phyloP scores from a whole-genome alignment of 2,888 invertebrate species.

The Hemaris fuciformis region DNA sequence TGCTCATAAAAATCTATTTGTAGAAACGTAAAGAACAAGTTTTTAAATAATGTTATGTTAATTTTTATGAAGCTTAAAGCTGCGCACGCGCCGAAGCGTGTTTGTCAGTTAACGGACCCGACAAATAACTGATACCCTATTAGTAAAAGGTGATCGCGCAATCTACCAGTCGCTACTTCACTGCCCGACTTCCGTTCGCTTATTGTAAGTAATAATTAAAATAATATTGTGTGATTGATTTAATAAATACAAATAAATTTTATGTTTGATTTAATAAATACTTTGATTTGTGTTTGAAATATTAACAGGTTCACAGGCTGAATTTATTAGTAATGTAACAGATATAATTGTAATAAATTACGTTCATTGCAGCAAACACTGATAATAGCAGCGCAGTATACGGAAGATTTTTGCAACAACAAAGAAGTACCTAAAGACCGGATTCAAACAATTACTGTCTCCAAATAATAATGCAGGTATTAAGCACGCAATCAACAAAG shows the following conservation, averaged over 20 bases:
- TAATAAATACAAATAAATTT: too few species aligned
- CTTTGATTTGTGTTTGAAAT: background rate
- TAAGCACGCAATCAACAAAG: conserved; percentile 8
- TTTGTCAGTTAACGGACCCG: background rate
- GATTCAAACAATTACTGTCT: background rate
- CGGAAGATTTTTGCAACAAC: background rate
- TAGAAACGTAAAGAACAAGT: background rate
- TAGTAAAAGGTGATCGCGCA: conserved; percentile 18
- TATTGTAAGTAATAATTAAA: background rate
- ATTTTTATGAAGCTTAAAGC: background rate
- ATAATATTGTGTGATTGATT: background rate
- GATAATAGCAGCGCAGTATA: background rate
- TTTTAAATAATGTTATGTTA: background rate
- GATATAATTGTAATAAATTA: too few species aligned
- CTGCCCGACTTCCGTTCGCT: conserved; percentile 18
- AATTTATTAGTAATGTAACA: too few species aligned
- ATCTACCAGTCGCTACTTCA: conserved; percentile 5
- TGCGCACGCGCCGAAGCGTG: conserved; percentile 4
- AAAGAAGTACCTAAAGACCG: background rate
- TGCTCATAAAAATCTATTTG: background rate
- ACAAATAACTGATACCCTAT: conserved; percentile 4
- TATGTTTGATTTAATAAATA: background rate
- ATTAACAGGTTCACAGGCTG: too few species aligned
- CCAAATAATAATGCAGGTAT: background rate
- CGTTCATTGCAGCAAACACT: too few species aligned